Evolutionary conservation across 2,797 vertebrate species (phyloP), one percentile per base, ranked within the genome.

Genomic region (Scleropages formosus): DNA sequence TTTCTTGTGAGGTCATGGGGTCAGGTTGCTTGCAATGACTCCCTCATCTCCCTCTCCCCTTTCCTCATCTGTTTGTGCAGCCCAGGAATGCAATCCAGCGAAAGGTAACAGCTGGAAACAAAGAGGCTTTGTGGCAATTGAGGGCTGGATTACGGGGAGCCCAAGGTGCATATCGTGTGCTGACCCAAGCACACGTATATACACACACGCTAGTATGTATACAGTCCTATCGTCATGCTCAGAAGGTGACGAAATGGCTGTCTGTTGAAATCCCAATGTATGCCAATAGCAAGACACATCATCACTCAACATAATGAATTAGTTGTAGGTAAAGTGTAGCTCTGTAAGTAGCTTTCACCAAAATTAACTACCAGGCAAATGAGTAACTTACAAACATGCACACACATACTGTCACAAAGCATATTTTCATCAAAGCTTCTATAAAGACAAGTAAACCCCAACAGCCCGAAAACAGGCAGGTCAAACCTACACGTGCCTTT

Each of bases 31-130:
- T 80, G 80, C 78, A 78, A 15, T 13, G 78, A 71, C 80, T 72
- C 78, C 74, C 62, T 77, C 78, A n/a, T 78, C 78, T 79, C 75
- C 79, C 66, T 71, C 56, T 75, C 18, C 74, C 80, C 79, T 79
- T 78, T 72, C 79, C 75, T 90, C 89, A 90, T 92, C 87, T 92
- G 90, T 90, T 92, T 90, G 85, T 85, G 81, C 89, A 89, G 86
- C 75, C 85, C 86, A 92, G 93, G 94, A 95, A 96, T 95, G 93
- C 67, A 78, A 88, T 87, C 89, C 89, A 90, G 89, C 87, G 90
- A 85, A 93, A 93, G 92, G 92, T 90, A 88, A 88, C 88, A 87
- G 87, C 88, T 77, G 86, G 77, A 81, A 89, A 95, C 92, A 96
- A 94, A 93, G 90, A 87, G 70, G 80, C 87, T 91, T 91, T 92